Evolutionary conservation across 64 coral and sea anemone genomes (phyloP), one percentile per base, ranked within the genome.

Genomic region (Hydrozoanthus tunicans): DNA sequence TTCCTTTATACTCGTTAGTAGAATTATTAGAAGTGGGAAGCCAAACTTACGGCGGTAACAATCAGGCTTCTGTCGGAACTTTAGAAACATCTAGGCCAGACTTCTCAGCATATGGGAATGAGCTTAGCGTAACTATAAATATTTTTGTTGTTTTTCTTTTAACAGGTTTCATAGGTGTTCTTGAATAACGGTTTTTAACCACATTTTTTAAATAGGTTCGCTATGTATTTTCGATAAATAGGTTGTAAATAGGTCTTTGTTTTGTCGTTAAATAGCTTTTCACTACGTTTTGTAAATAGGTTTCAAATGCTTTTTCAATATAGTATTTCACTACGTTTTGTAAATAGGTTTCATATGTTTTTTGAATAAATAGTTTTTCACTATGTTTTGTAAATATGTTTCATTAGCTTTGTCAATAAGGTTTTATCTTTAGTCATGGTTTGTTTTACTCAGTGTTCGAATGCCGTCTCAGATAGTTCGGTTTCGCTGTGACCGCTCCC

Each of bases 11-110:
- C 52, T 51, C 10, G 32, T 73, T 89, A n/a, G 59, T 93, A 4
- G 69, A 93, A 32, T 53, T 93, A 3, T 58, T 93, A 4, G 59
- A 81, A 62, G 10, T 20, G 62, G 58, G 73, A 90, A 20, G 90
- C 90, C 66, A 69, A 14, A 32, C 61, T 90, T 23, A 53, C 72
- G 3, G 17, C 73, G 1, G 12, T 91, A 15, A 77, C 79, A 54
- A 81, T 91, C 26, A 58, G 64, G 51, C 78, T 91, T 51, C 62
- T 70, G 81, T 56, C 11, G 72, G 3, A 74, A 74, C 11, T 86
- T 73, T 72, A 70, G 60, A 1, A 51, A 70, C 17, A 56, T 93
- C 25, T 72, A 86, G 73, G 62, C 70, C 10, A 77, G 23, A 7
- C 10, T 93, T 14, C 86, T 86, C 56, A 24, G 61, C 24, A 26